Percentiles rank a stretch among this genome's conserved stretches.
Conservation (phyloP, 30 jellyfish, hydroid and myxozoan species). For the Turritopsis dohrnii region DNA sequence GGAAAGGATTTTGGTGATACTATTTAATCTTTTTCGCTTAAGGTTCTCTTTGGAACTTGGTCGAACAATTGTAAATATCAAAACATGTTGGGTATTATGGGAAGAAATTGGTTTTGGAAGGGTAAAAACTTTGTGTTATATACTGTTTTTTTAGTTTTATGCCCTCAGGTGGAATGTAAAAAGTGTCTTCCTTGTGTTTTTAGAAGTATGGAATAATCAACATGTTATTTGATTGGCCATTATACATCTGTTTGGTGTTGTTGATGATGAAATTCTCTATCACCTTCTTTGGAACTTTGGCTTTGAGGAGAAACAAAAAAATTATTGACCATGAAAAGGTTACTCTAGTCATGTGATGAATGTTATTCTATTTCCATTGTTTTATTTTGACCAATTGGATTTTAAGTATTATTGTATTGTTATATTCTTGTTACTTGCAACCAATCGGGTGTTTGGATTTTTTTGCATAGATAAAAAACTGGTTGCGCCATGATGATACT, state of each 20-base stretch:
- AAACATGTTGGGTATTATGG: slow-evolving; percentile 9
- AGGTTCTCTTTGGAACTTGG: not conserved
- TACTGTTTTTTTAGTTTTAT: not conserved
- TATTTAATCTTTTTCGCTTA: not conserved
- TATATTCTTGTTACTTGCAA: not conserved
- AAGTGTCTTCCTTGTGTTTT: not conserved
- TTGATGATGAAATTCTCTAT: not conserved
- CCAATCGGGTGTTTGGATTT: not conserved
- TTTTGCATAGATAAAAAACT: not conserved
- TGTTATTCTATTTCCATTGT: not conserved
- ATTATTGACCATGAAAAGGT: not conserved
- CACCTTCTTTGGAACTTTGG: slow-evolving; percentile 9
- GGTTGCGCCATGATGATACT: slow-evolving; percentile 14
- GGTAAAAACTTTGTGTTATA: not conserved
- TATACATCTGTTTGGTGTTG: slow-evolving; percentile 24
- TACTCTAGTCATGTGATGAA: not conserved
- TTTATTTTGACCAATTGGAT: not conserved
- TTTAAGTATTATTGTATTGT: too few relatives aligned
- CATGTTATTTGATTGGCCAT: slow-evolving; percentile 8
- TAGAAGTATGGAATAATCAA: not conserved
- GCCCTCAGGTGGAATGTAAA: not conserved
- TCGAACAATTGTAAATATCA: not conserved
- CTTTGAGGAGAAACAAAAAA: not conserved
- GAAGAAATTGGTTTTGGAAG: not conserved
- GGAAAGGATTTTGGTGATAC: not conserved